These are phyloP conservation scores for Nephrotoma flavescens DNA, from an alignment of 2,888 invertebrate species.

Conservation along the genomic window DNA sequence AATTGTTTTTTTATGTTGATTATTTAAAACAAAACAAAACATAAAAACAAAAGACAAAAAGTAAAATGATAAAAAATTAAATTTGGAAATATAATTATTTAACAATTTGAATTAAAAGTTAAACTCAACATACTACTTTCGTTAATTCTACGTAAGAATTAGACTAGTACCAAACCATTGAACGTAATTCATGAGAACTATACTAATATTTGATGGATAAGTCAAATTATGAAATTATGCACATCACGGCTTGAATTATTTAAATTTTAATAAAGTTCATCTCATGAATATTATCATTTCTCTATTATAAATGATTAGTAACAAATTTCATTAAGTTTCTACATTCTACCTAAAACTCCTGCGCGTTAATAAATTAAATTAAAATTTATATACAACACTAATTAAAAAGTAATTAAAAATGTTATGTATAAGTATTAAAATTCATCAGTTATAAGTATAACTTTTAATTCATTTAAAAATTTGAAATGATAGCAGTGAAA, in stretches of 20 bases:
- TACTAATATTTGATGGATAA: neutral
- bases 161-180: neutral
- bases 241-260: neutral
- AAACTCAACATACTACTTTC: conserved; percentile 6
- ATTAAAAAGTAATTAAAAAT: neutral
- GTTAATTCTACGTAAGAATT: neutral
- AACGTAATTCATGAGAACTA: neutral
- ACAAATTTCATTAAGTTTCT: neutral
- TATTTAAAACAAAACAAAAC: conserved; percentile 15
- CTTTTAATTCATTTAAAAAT: neutral
- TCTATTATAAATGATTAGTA: neutral
- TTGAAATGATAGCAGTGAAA: neutral
- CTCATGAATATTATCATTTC: neutral
- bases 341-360: neutral
- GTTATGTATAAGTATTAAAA: neutral
- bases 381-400: neutral
- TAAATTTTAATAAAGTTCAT: neutral
- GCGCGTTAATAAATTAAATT: neutral
- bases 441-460: neutral
- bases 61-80: conserved; percentile 16
- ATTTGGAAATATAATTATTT: conserved; percentile 9
- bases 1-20: conserved; percentile 5
- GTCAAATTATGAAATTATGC: too few relatives aligned
- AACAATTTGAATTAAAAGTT: conserved; percentile 7
- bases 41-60: neutral